Base-by-base conservation (phyloP, 2,797 vertebrate species). In the Hirundo rustica region DNA sequence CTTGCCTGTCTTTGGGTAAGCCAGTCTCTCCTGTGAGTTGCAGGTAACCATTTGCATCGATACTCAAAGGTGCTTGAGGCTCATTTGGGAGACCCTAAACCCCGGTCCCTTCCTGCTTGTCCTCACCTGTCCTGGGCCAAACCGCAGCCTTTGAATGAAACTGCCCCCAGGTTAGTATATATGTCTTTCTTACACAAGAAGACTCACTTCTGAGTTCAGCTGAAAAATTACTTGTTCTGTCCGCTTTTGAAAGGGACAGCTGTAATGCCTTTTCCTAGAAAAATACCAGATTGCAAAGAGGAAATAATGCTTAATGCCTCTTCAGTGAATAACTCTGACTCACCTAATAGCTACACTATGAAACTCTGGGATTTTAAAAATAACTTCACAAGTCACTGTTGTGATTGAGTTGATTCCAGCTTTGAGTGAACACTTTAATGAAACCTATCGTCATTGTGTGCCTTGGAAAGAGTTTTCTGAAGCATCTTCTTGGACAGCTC, bases 91-190 rank as follows among this genome's bases (percentile, higher is more conserved):
- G 99, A 99, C 82, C 99, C 99, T 1, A 99, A 99, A 92, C 99
- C 99, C 30, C 98, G 99, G 23, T 98, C 99, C 34, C 98, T 99
- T 32, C 99, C 99, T 6, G 99, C 99, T 55, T 99, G 99, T 95
- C 99, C 99, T 70, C 99, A 99, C 88, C 97, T 99, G 79, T 99
- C 99, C 13, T 99, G 99, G 99, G 99, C 99, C 40, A 99, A 99
- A 95, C 99, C 99, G 11, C 99, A 99, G 97, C 99, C 99, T 16
- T 97, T 99, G 80, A 99, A 99, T 25, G 99, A 99, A 98, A 99
- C 99, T 0, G 99, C 99, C 4, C 99, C 99, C 83, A 99, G 99
- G 99, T 99, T 74, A 68, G 97, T 97, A 47, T 97, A 47, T 26
- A 50, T 8, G 2, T 73, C 42, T 88, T 19, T 74, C 26, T 78